phyloP scores from a whole-genome alignment of 2,113 vertebrate genomes.

The Oryzias woworae region DNA sequence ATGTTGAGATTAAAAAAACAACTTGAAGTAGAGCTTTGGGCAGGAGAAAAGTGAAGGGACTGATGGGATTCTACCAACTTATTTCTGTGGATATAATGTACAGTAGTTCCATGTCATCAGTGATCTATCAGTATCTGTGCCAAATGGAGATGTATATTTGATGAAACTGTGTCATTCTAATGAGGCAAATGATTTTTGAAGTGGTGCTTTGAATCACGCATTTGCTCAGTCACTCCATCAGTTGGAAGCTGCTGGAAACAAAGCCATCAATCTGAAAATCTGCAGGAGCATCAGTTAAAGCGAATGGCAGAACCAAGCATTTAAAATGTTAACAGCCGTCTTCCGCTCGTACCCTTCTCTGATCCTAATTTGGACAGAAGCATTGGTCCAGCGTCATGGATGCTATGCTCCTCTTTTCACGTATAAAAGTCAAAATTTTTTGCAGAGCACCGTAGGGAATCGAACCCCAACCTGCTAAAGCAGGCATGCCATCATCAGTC shows the following conservation, averaged over 20 bases:
- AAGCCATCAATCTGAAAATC: neutral
- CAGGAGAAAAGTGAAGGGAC: slow-evolving; percentile 13
- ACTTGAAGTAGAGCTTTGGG: slow-evolving; percentile 10
- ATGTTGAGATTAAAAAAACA: slow-evolving; percentile 11
- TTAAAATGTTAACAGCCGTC: too few species aligned
- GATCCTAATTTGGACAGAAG: too few species aligned
- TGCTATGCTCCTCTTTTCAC: too few species aligned
- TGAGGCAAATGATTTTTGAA: slow-evolving; percentile 77
- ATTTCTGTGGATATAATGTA: slow-evolving; percentile 60
- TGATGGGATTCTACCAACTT: slow-evolving; percentile 28
- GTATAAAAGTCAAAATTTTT: too few species aligned
- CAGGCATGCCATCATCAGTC: too few species aligned
- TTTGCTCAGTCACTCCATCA: slow-evolving; percentile 10
- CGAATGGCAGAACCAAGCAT: too few species aligned
- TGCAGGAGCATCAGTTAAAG: too few species aligned
- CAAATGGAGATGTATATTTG: slow-evolving; percentile 37
- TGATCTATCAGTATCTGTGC: slow-evolving; percentile 63
- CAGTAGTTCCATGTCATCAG: slow-evolving; percentile 52
- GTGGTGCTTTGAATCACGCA: slow-evolving; percentile 19
- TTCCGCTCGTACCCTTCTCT: too few species aligned
- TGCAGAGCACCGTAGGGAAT: too few species aligned
- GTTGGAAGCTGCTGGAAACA: slow-evolving; percentile 14
- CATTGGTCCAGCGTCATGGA: too few species aligned
- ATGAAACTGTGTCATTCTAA: slow-evolving; percentile 52
- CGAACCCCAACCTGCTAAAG: too few species aligned